Percentiles rank a stretch among this genome's conserved stretches.
Conservation (phyloP, 2,888 invertebrate genomes). For the Nymphalis urticae region DNA sequence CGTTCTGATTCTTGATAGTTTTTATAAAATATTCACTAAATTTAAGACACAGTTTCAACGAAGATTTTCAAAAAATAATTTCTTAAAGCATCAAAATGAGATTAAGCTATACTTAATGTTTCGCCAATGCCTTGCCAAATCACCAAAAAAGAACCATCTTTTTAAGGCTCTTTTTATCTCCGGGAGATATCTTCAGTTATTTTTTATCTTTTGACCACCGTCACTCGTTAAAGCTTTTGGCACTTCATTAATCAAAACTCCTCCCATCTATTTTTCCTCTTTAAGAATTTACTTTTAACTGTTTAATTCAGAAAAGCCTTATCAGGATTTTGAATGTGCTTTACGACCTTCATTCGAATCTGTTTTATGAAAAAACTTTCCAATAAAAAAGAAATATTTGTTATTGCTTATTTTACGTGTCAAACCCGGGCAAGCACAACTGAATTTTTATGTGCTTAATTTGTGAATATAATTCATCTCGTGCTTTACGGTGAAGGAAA, state of each 20-base stretch:
- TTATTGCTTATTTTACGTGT: too few species aligned
- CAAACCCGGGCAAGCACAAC: too few species aligned
- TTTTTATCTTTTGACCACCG: constrained; percentile 29
- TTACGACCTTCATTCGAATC: not conserved
- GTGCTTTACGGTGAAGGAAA: too few species aligned
- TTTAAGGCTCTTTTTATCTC: constrained; percentile 21
- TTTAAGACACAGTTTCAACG: not conserved
- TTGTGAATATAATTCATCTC: too few species aligned
- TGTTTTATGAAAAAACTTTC: not conserved
- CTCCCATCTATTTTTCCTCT: constrained; percentile 14
- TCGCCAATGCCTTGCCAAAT: constrained; percentile 7
- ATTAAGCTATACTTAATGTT: constrained; percentile 3
- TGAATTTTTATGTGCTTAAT: too few species aligned
- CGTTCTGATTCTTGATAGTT: too few species aligned
- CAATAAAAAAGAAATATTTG: too few species aligned
- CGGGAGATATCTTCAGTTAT: constrained; percentile 21
- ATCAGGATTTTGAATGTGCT: not conserved
- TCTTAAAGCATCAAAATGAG: constrained; percentile 1
- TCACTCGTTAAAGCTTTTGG: constrained; percentile 29
- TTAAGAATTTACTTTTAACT: constrained; percentile 18
- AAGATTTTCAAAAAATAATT: not conserved
- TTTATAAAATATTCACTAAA: too few species aligned
- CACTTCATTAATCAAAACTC: constrained; percentile 30
- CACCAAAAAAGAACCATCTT: constrained; percentile 9
- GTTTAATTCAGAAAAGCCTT: constrained; percentile 2